Base-by-base conservation (phyloP, 2,113 vertebrate species). In the Mystacornis crossleyi region DNA sequence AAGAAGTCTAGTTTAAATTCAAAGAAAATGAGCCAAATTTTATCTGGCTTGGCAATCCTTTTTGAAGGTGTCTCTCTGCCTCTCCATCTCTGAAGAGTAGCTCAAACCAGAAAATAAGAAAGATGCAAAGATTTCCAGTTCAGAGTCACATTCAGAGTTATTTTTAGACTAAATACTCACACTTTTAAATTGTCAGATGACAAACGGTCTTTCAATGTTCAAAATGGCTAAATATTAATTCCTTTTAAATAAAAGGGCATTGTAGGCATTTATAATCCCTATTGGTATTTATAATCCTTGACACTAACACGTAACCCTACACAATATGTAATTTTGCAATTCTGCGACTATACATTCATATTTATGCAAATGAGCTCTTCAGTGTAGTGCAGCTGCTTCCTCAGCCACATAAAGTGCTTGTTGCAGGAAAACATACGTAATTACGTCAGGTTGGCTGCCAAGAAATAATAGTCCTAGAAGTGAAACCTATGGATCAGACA, bases 391-490 rank as follows among this genome's bases (percentile, higher is more conserved):
- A 97, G 95, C 96, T 96, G 95, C 61, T 96, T 92, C 92, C 90
- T 90, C 89, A 95, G 69, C 71, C 87, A 90, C 75, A 72, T 33
- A 45, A 94, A 97, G 75, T 96, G 92, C 94, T 91, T 94, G 85
- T 97, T 96, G 93, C 94, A 96, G 89, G 94, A 86, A 96, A 96
- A 97, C 94, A 93, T 17, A 92, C 20, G 2, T 94, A 96, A 97
- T 97, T 93, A 86, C 19, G 51, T 95, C 95, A 97, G 93, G 75
- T 95, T 93, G 69, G 79, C 90, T 95, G 95, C 96, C 96, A 97
- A 97, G 95, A 96, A 96, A 90, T 93, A 96, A 95, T 84, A 90
- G 80, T 92, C 69, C 93, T 94, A 94, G 92, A 96, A 96, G 95
- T 89, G 81, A 95, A 96, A 93, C 69, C 85, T 92, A 96, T 95